A percentile compares a stretch with the other conserved stretches of the same genome.
phyloP scores from a whole-genome alignment of 2,113 vertebrate genomes.

The Paramisgurnus dabryanus region DNA sequence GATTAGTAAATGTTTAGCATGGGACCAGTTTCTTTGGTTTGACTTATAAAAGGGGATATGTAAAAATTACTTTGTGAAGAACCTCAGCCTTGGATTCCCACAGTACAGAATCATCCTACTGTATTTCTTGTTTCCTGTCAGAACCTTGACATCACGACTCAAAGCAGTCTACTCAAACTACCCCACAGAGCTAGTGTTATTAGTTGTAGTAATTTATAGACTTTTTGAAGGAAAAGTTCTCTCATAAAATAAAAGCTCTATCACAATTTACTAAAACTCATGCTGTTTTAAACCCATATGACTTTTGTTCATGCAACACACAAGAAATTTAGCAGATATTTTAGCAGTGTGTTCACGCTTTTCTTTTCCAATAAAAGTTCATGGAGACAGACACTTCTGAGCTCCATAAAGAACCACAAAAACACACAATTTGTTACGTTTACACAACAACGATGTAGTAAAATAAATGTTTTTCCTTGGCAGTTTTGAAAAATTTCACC shows the following conservation, averaged over 20 bases:
- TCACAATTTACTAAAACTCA: neutral
- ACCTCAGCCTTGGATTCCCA: slow-evolving; percentile 66
- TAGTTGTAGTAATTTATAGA: neutral
- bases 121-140: slow-evolving; percentile 26
- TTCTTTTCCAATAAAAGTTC: neutral
- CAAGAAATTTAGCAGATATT: neutral
- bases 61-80: slow-evolving; percentile 67
- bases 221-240: neutral
- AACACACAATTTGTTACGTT: too few relatives aligned
- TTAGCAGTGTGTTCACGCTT: neutral
- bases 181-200: neutral
- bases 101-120: slow-evolving; percentile 52
- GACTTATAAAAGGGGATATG: slow-evolving; percentile 60
- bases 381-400: too few relatives aligned
- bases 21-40: slow-evolving; percentile 56
- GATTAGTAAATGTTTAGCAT: slow-evolving; percentile 25
- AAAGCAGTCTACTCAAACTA: neutral
- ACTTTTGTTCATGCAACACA: neutral
- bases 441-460: too few relatives aligned
- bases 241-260: neutral
- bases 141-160: slow-evolving; percentile 18
- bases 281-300: neutral
- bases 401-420: too few relatives aligned
- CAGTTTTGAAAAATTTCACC: too few relatives aligned
- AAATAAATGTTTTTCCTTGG: too few relatives aligned